Evolutionary conservation across 2,888 invertebrate genomes (phyloP).

Genomic region (Dione vanillae): DNA sequence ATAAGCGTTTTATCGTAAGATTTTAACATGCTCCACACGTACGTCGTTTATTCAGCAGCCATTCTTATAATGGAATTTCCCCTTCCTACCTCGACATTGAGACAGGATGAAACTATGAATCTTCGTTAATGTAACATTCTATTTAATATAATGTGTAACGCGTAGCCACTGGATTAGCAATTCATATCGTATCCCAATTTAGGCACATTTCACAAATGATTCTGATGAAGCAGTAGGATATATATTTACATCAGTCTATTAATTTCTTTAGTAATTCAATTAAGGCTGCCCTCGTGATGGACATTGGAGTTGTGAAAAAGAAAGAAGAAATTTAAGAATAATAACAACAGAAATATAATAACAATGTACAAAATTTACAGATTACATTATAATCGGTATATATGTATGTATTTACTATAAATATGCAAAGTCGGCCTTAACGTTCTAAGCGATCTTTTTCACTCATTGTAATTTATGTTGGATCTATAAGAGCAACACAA

Average conservation of each 20-base stretch:
- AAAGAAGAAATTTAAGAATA: too few species aligned
- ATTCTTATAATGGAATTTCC: slow-evolving; percentile 50
- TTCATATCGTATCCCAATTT: neutral
- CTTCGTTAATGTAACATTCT: slow-evolving; percentile 29
- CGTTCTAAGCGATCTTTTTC: too few species aligned
- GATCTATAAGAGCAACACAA: too few species aligned
- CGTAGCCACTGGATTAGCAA: neutral
- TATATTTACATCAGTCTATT: neutral
- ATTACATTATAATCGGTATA: too few species aligned
- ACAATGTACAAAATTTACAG: too few species aligned
- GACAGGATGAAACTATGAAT: slow-evolving; percentile 30
- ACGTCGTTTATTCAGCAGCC: slow-evolving; percentile 43
- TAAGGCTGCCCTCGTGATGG: too few species aligned
- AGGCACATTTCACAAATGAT: neutral
- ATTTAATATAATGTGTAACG: slow-evolving; percentile 15
- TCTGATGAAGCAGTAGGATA: neutral
- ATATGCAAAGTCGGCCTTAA: too few species aligned
- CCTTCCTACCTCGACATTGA: slow-evolving; percentile 36
- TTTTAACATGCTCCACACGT: slow-evolving; percentile 38
- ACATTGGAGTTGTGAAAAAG: too few species aligned
- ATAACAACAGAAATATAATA: too few species aligned
- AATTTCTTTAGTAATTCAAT: too few species aligned
- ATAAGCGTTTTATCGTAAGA: slow-evolving; percentile 36
- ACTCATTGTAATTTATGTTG: too few species aligned
- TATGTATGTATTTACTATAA: too few species aligned